Conservation (phyloP, 2,888 invertebrate species). For the Sylvicola cinctus region DNA sequence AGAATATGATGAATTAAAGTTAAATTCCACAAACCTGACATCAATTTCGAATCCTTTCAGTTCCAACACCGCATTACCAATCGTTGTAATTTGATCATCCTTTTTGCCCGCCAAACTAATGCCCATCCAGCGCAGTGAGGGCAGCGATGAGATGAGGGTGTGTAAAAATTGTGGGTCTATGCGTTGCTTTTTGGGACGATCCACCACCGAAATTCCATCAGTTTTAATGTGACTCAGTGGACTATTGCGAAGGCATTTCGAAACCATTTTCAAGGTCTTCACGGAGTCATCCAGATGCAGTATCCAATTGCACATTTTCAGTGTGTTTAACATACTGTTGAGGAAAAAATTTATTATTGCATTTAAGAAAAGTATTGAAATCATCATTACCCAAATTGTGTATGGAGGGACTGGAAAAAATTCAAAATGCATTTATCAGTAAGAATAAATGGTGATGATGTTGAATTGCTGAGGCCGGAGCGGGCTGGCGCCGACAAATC, state of each 20-base stretch:
- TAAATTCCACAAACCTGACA: slow-evolving; percentile 14
- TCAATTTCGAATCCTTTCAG: slow-evolving; percentile 17
- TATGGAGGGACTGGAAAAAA: slow-evolving; percentile 26
- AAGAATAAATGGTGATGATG: slow-evolving; percentile 21
- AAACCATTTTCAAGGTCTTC: slow-evolving; percentile 14
- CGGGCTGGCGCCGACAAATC: slow-evolving; percentile 27
- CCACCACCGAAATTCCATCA: slow-evolving; percentile 15
- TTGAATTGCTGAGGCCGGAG: slow-evolving; percentile 21
- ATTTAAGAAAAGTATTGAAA: not conserved
- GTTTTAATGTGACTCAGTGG: slow-evolving; percentile 16
- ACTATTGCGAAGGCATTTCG: slow-evolving; percentile 15
- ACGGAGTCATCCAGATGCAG: slow-evolving; percentile 15
- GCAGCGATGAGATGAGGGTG: slow-evolving; percentile 13
- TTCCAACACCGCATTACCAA: slow-evolving; percentile 15
- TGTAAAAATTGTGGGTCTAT: slow-evolving; percentile 15
- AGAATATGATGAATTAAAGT: not conserved
- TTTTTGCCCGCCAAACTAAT: slow-evolving; percentile 15
- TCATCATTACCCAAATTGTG: slow-evolving; percentile 20
- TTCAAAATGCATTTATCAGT: slow-evolving; percentile 27
- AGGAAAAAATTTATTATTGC: slow-evolving; percentile 1
- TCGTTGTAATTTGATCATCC: slow-evolving; percentile 15
- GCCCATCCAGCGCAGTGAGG: slow-evolving; percentile 15
- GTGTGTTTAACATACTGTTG: slow-evolving; percentile 14
- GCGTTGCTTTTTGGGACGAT: slow-evolving; percentile 13
- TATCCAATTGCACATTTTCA: slow-evolving; percentile 17